Percentiles rank a stretch among this genome's conserved stretches.
phyloP scores from a whole-genome alignment of 2,888 invertebrate genomes.

The Cremastobaeus sp. region DNA sequence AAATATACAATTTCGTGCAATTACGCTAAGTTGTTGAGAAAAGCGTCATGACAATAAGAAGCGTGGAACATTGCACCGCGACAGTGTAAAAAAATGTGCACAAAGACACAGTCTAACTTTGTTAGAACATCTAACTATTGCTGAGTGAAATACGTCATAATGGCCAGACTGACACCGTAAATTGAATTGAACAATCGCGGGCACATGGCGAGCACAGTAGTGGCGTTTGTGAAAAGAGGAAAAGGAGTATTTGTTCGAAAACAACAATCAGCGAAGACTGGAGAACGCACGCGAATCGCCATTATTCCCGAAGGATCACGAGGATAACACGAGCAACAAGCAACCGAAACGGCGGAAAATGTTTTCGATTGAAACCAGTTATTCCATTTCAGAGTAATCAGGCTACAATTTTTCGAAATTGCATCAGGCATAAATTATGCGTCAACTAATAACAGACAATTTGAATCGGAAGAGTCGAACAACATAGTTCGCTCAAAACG shows the following conservation, averaged over 20 bases:
- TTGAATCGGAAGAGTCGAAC: neutral
- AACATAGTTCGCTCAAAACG: slow-evolving; percentile 11
- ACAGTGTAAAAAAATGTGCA: too few species aligned
- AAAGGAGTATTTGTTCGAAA: too few species aligned
- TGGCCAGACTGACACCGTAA: slow-evolving; percentile 39
- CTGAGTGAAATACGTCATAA: slow-evolving; percentile 41
- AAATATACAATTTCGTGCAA: too few species aligned
- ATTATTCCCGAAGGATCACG: neutral
- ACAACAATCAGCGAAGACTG: too few species aligned
- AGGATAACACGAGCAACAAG: neutral
- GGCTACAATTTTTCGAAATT: neutral
- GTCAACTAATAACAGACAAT: slow-evolving; percentile 4
- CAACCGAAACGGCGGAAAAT: too few species aligned
- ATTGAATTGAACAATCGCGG: slow-evolving; percentile 51
- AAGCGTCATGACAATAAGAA: too few species aligned
- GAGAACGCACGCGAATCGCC: too few species aligned
- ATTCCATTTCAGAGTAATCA: neutral
- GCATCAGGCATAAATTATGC: slow-evolving; percentile 7
- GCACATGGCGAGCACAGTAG: slow-evolving; percentile 13
- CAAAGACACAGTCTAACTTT: too few species aligned
- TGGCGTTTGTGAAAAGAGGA: slow-evolving; percentile 1
- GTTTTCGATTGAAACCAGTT: neutral
- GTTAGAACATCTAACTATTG: slow-evolving; percentile 17
- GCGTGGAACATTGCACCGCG: too few species aligned
- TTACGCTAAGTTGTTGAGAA: too few species aligned